A percentile compares a stretch with the other conserved stretches of the same genome.
Conservation (phyloP, 2,797 vertebrate species). For the Enteromius paludinosus region DNA sequence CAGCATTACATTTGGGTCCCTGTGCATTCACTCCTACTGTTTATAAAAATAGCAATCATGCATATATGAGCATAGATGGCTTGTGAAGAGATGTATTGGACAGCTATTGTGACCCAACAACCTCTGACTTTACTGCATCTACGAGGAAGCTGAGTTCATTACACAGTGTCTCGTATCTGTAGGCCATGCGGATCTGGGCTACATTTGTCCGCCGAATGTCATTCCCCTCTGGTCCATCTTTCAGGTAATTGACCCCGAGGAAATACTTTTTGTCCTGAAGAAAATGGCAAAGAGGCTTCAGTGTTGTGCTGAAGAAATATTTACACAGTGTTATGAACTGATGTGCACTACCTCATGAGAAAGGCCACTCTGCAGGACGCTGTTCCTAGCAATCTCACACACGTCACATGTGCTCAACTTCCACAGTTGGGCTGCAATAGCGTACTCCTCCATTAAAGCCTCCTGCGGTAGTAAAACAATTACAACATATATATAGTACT, state of each 20-base stretch:
- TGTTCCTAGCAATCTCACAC: slow-evolving; percentile 96
- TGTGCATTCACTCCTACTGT: slow-evolving; percentile 31
- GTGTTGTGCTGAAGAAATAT: background rate
- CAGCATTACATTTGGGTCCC: slow-evolving; percentile 3
- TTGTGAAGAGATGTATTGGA: background rate
- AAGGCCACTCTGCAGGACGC: slow-evolving; percentile 91
- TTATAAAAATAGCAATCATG: slow-evolving; percentile 52
- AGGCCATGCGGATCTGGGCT: slow-evolving; percentile 95
- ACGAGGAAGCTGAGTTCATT: slow-evolving; percentile 95
- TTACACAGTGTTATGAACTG: background rate
- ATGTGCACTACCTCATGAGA: slow-evolving; percentile 84
- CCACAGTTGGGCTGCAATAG: slow-evolving; percentile 97
- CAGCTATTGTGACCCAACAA: slow-evolving; percentile 64
- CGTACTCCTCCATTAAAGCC: slow-evolving; percentile 97
- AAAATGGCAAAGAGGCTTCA: slow-evolving; percentile 5
- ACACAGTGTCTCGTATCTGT: slow-evolving; percentile 90
- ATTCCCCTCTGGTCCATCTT: slow-evolving; percentile 91
- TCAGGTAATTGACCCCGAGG: slow-evolving; percentile 87
- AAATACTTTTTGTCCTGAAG: slow-evolving; percentile 92
- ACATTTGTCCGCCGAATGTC: slow-evolving; percentile 94
- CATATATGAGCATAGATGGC: slow-evolving; percentile 29
- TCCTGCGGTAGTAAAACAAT: slow-evolving; percentile 76
- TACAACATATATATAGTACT: too few species aligned
- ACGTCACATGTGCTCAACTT: slow-evolving; percentile 95
- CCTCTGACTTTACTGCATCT: slow-evolving; percentile 88